These are phyloP conservation scores for Sabellastarte sp. DNA, from an alignment of 2,888 invertebrate species.

Conservation along the genomic window DNA sequence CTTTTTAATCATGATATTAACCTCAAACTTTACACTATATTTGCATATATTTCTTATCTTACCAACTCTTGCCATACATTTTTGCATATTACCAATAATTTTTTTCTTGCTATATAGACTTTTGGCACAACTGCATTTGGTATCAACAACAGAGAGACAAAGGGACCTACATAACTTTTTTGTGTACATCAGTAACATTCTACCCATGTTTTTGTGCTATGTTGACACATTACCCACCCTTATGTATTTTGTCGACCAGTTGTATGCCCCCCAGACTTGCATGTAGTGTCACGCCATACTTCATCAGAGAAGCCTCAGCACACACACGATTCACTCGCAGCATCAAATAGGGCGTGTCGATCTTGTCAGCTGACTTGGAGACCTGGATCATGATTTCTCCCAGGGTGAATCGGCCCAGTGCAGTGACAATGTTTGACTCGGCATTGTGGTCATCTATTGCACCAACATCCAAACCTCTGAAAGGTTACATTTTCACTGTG, in stretches of 20 bases:
- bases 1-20: too few species aligned
- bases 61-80: too few species aligned
- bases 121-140: too few species aligned
- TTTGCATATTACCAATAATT: too few species aligned
- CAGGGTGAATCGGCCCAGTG: constrained; percentile 71
- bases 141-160: too few species aligned
- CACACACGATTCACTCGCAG: constrained; percentile 68
- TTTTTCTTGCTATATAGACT: too few species aligned
- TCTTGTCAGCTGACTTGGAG: constrained; percentile 51
- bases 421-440: constrained; percentile 72
- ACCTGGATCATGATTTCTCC: constrained; percentile 67
- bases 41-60: too few species aligned
- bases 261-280: constrained; percentile 68
- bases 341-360: constrained; percentile 74
- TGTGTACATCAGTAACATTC: too few species aligned
- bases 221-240: neutral
- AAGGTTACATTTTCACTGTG: too few species aligned
- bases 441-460: constrained; percentile 83
- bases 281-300: constrained; percentile 77
- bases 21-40: too few species aligned
- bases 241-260: constrained; percentile 76
- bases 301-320: constrained; percentile 74
- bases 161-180: too few species aligned
- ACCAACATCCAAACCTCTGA: constrained; percentile 74
- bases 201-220: too few species aligned